Evolutionary conservation across 2,888 invertebrate genomes (phyloP).

Genomic region (Metalampra italica): DNA sequence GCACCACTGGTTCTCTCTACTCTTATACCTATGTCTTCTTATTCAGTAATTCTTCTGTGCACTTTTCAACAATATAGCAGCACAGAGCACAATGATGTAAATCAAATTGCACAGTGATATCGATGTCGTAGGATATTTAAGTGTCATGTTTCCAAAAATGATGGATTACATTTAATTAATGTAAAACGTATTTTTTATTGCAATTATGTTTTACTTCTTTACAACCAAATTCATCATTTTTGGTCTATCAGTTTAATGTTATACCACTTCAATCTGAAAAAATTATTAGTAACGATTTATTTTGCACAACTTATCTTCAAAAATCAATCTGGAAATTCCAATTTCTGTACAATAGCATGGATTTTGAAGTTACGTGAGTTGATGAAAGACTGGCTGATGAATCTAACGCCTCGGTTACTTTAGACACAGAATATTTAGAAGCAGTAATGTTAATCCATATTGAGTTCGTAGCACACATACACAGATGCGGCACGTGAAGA

Average conservation of each 20-base stretch:
- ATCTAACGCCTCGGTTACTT: conserved; percentile 66
- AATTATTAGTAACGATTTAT: conserved; percentile 28
- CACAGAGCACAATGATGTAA: conserved; percentile 53
- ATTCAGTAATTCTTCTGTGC: conserved; percentile 49
- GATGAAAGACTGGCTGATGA: conserved; percentile 60
- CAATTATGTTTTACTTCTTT: conserved; percentile 5
- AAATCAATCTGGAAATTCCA: conserved; percentile 49
- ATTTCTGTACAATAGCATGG: conserved; percentile 74
- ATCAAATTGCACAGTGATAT: conserved; percentile 43
- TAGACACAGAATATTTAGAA: conserved; percentile 13
- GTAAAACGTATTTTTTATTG: conserved; percentile 1
- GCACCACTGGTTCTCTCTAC: conserved; percentile 50
- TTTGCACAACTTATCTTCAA: conserved; percentile 42
- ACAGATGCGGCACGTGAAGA: neutral
- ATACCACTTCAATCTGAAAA: conserved; percentile 24
- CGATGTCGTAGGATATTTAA: conserved; percentile 38
- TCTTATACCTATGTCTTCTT: conserved; percentile 34
- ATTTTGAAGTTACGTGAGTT: conserved; percentile 45
- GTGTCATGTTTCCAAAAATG: conserved; percentile 37
- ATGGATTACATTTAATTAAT: conserved; percentile 39
- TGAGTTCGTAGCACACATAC: neutral
- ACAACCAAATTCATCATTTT: conserved; percentile 43
- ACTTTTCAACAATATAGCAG: conserved; percentile 43
- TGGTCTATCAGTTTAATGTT: conserved; percentile 19
- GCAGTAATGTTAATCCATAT: neutral